These are phyloP conservation scores for Intellagama lesueurii DNA, from an alignment of 2,797 vertebrate genomes.

Conservation along the genomic window DNA sequence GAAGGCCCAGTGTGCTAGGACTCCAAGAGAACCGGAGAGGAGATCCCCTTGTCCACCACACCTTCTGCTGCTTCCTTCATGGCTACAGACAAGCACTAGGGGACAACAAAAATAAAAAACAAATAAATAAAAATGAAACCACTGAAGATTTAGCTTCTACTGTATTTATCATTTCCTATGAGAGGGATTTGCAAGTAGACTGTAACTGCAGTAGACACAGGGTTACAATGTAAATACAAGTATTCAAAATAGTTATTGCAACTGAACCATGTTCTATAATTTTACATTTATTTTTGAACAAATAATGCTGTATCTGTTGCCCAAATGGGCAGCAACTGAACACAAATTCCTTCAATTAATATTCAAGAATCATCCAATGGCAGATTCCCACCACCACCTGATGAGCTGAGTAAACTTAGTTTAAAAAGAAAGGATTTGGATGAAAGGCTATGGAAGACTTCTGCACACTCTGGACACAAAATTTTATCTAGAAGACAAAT, in stretches of 20 bases:
- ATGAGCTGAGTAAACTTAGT: neutral
- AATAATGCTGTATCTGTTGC: rapidly evolving
- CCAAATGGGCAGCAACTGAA: neutral
- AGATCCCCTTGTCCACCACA: constrained; percentile 98
- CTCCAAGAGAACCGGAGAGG: constrained; percentile 92
- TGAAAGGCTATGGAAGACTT: neutral
- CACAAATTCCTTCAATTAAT: neutral
- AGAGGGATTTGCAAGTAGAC: constrained; percentile 13
- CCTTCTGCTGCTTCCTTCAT: constrained; percentile 90
- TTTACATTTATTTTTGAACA: neutral
- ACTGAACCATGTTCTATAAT: neutral
- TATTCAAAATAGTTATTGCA: neutral
- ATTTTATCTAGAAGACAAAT: neutral
- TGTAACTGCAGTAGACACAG: neutral
- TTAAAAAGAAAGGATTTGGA: neutral
- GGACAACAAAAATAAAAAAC: neutral
- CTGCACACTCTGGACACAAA: no score
- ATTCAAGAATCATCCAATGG: neutral
- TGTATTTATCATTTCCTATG: rapidly evolving
- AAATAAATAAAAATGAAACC: neutral
- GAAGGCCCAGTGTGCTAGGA: constrained; percentile 93
- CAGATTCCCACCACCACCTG: neutral
- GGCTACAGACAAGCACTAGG: constrained; percentile 88
- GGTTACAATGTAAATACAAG: neutral
- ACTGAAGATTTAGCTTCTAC: neutral